Percentiles rank a stretch among this genome's conserved stretches.
Conservation (phyloP, 2,888 invertebrate genomes). For the Ptycholaimellus sp. region DNA sequence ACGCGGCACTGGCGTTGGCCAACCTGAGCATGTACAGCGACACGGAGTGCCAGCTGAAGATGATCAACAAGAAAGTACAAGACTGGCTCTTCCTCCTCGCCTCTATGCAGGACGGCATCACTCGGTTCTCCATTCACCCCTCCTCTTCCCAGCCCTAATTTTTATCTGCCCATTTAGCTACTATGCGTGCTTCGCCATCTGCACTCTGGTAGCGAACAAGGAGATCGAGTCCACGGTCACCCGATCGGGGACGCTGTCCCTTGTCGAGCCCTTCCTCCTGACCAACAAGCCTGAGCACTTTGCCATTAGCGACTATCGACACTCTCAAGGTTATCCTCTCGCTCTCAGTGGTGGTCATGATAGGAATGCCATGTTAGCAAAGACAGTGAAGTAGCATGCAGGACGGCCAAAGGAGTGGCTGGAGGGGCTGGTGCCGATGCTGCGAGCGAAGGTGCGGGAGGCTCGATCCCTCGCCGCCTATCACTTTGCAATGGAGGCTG, state of each 20-base stretch:
- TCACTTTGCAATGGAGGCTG: slow-evolving; percentile 94
- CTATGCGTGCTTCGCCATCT: slow-evolving; percentile 90
- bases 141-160: too few species aligned
- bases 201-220: slow-evolving; percentile 56
- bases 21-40: slow-evolving; percentile 69
- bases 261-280: slow-evolving; percentile 86
- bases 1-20: slow-evolving; percentile 84
- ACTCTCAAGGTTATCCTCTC: slow-evolving; percentile 32
- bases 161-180: too few species aligned
- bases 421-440: slow-evolving; percentile 51
- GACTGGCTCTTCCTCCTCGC: slow-evolving; percentile 86
- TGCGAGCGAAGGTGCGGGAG: slow-evolving; percentile 78
- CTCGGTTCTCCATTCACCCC: too few species aligned
- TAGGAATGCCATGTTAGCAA: too few species aligned
- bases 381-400: too few species aligned
- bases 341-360: slow-evolving; percentile 50
- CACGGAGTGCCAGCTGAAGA: slow-evolving; percentile 29
- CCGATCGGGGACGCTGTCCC: slow-evolving; percentile 77
- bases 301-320: slow-evolving; percentile 37
- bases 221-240: slow-evolving; percentile 88
- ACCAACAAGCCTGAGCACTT: slow-evolving; percentile 81
- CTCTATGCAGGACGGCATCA: slow-evolving; percentile 41
- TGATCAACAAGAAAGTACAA: slow-evolving; percentile 30
- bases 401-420: slow-evolving; percentile 21
- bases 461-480: slow-evolving; percentile 87